Evolutionary conservation across 2,797 vertebrate genomes (phyloP).

Genomic region (Sebastes aleutianus): DNA sequence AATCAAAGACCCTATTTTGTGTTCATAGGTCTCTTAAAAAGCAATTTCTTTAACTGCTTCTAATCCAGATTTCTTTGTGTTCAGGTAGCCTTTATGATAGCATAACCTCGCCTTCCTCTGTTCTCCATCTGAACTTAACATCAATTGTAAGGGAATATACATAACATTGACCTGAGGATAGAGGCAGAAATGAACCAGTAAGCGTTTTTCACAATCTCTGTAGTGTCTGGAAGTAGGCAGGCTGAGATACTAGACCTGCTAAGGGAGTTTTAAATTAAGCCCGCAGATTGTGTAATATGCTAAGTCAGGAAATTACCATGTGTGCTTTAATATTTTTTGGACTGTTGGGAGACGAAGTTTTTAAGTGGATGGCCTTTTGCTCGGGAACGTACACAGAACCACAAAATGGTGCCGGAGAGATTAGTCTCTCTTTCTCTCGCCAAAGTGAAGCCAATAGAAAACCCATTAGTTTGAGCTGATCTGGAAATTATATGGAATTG

Average conservation of each 20-base stretch:
- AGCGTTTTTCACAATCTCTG: conserved; percentile 61
- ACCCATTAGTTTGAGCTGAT: conserved; percentile 82
- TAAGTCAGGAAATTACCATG: conserved; percentile 75
- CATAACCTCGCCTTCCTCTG: conserved; percentile 18
- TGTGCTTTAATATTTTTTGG: conserved; percentile 75
- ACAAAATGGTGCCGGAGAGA: conserved; percentile 68
- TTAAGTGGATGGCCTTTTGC: conserved; percentile 70
- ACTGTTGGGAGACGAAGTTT: conserved; percentile 68
- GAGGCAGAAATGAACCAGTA: conserved; percentile 51
- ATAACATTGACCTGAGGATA: conserved; percentile 47
- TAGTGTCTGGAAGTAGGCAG: conserved; percentile 66
- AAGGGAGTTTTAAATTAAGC: conserved; percentile 70
- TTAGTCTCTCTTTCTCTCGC: conserved; percentile 41
- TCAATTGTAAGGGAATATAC: conserved; percentile 43
- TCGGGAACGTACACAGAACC: conserved; percentile 55
- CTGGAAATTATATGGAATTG: conserved; percentile 83
- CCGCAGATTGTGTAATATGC: conserved; percentile 70
- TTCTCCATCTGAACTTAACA: conserved; percentile 39
- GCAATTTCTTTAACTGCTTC: conserved; percentile 6
- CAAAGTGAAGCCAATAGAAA: conserved; percentile 78
- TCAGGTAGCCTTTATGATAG: background rate
- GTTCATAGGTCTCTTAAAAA: background rate
- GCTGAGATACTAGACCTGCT: conserved; percentile 56
- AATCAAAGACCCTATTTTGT: conserved; percentile 21
- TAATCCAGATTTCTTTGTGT: conserved; percentile 5